phyloP scores from a whole-genome alignment of 2,113 vertebrate genomes.

The Azemiops feae region DNA sequence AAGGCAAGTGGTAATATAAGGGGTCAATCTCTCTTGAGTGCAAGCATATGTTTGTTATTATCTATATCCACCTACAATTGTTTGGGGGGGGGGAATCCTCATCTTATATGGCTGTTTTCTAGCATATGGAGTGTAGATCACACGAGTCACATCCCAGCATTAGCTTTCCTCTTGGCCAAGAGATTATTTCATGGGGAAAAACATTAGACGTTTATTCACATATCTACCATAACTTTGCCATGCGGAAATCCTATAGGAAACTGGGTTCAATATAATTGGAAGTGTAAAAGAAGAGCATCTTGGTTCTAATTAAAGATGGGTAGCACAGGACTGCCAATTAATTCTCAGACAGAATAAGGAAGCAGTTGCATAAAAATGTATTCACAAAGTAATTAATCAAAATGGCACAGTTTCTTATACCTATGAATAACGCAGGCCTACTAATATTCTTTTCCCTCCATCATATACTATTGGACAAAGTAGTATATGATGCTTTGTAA shows the following conservation, averaged over 20 bases:
- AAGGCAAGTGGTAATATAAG: not conserved
- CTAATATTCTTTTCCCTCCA: not conserved
- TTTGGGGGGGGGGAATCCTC: not conserved
- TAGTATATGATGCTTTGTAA: not conserved
- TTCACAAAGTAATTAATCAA: not conserved
- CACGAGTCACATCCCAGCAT: not conserved
- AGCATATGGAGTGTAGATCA: not conserved
- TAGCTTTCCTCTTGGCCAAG: not conserved
- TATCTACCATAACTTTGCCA: not conserved
- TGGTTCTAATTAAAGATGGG: not conserved
- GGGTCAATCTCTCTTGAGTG: not conserved
- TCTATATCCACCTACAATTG: not conserved
- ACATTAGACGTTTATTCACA: not conserved
- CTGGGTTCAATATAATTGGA: not conserved
- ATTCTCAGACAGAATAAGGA: not conserved
- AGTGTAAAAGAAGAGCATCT: not conserved
- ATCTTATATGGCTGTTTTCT: not conserved
- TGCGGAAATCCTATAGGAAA: not conserved
- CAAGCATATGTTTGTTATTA: not conserved
- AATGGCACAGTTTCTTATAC: not conserved
- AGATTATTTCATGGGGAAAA: not conserved
- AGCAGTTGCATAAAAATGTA: not conserved
- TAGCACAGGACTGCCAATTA: not conserved
- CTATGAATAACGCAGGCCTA: not conserved
- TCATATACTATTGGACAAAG: not conserved